Base-by-base conservation (phyloP, 1,140 invertebrate species). In the Reticulitermes speratus region DNA sequence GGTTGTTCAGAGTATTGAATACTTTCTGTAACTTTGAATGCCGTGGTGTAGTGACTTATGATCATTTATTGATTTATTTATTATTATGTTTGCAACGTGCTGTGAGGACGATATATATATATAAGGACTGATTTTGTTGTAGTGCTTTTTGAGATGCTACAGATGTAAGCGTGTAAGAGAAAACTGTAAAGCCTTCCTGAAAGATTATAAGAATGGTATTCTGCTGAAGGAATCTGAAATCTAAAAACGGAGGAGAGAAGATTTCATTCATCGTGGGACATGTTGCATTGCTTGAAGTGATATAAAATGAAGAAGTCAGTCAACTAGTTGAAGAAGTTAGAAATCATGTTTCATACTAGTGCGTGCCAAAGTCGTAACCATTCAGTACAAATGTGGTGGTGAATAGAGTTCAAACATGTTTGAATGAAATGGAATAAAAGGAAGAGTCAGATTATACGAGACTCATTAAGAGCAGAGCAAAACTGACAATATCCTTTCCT, bases 401-500 rank as follows among this genome's bases (percentile, higher is more conserved):
- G 65, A 75, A 75, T 48, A 48, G 9, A 65, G 59, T 65, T 65
- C 12, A 65, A n/a, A 65, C 12, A 65, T 75, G 30, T 25, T 75
- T 75, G n/a, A 75, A 30, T 75, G 65, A 75, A 25, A 75, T 75
- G 65, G 65, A 75, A 30, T 75, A 75, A 75, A 30, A 75, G 16
- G 65, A 75, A n/a, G 65, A 75, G 65, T 75, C 25, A 75, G n/a
- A 25, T 75, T 75, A 14, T 30, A 30, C 65, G 0, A 75, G 65
- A 75, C 65, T 75, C n/a, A 75, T 8, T 8, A 75, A 30, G 14
- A 12, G n/a, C 65, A 75, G 65, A 75, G 65, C 65, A 75, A 75
- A 75, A 85, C 59, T 92, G 91, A 92, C 91, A 92, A 45, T 91
- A 92, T 93, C 93, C 93, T 93, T 94, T 94, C 93, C 92, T 93